Percentiles rank a stretch among this genome's conserved stretches.
Evolutionary conservation across 2,797 vertebrate species (phyloP).

Genomic region (Brotula barbata): DNA sequence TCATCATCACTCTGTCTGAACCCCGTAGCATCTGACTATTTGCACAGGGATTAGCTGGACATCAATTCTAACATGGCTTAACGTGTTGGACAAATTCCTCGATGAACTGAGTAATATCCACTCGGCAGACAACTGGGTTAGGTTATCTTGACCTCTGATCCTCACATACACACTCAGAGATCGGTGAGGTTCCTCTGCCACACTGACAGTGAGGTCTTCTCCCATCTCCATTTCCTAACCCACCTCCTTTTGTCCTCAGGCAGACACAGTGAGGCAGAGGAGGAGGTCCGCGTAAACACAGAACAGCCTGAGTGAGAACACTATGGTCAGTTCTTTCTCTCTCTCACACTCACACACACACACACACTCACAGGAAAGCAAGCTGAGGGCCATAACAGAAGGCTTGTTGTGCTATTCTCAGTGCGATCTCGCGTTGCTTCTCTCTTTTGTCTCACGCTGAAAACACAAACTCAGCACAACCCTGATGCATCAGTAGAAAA

Average conservation of each 20-base stretch:
- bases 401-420: slow-evolving; percentile 64
- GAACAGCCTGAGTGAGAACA: slow-evolving; percentile 56
- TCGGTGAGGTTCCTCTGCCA: too few species aligned
- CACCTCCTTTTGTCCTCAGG: slow-evolving; percentile 27
- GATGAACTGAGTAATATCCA: too few species aligned
- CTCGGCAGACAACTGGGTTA: slow-evolving; percentile 7
- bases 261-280: slow-evolving; percentile 14
- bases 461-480: slow-evolving; percentile 26
- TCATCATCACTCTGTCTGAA: too few species aligned
- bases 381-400: slow-evolving; percentile 48
- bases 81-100: too few species aligned
- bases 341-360: slow-evolving; percentile 32
- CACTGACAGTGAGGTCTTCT: slow-evolving; percentile 8
- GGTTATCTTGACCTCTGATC: slow-evolving; percentile 8
- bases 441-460: slow-evolving; percentile 36
- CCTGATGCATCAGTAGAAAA: slow-evolving; percentile 13
- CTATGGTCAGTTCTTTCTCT: slow-evolving; percentile 27
- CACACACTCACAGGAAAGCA: slow-evolving; percentile 9
- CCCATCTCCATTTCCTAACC: slow-evolving; percentile 44
- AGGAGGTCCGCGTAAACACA: slow-evolving; percentile 28
- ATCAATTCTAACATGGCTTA: too few species aligned
- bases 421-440: slow-evolving; percentile 42
- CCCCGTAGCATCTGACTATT: too few species aligned
- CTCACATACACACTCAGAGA: slow-evolving; percentile 6
- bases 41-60: too few species aligned